Conservation (phyloP, 2,888 invertebrate species). For the Platerodrilus igneus region DNA sequence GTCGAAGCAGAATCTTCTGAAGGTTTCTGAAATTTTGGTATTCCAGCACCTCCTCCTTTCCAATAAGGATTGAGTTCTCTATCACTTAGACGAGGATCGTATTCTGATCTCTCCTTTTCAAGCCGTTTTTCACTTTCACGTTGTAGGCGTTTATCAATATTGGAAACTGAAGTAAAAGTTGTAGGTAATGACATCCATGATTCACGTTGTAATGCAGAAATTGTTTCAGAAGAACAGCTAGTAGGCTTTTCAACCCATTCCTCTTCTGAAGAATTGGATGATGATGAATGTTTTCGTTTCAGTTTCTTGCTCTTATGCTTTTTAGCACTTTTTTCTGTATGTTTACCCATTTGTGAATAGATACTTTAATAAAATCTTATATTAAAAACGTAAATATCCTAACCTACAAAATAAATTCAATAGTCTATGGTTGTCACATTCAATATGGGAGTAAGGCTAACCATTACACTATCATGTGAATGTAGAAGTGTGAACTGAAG, state of each 20-base stretch:
- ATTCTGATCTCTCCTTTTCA: conserved; percentile 55
- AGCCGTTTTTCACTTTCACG: conserved; percentile 51
- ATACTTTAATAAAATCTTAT: too few species aligned
- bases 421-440: too few species aligned
- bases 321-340: conserved; percentile 40
- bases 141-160: conserved; percentile 46
- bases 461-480: too few species aligned
- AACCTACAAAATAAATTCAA: too few species aligned
- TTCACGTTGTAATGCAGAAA: conserved; percentile 52
- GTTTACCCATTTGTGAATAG: conserved; percentile 37
- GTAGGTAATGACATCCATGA: conserved; percentile 75
- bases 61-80: conserved; percentile 89
- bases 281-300: conserved; percentile 23
- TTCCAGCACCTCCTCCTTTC: conserved; percentile 82
- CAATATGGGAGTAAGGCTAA: too few species aligned
- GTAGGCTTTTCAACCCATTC: conserved; percentile 60
- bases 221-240: conserved; percentile 20
- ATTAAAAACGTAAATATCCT: too few species aligned
- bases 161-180: conserved; percentile 36
- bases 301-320: conserved; percentile 46
- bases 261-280: conserved; percentile 44
- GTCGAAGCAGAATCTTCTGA: conserved; percentile 47
- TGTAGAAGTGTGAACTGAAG: too few species aligned
- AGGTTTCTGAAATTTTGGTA: conserved; percentile 59
- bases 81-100: conserved; percentile 65